These are phyloP conservation scores for Montipora capitata DNA, from an alignment of 92 coral and sea anemone species.

Conservation along the genomic window DNA sequence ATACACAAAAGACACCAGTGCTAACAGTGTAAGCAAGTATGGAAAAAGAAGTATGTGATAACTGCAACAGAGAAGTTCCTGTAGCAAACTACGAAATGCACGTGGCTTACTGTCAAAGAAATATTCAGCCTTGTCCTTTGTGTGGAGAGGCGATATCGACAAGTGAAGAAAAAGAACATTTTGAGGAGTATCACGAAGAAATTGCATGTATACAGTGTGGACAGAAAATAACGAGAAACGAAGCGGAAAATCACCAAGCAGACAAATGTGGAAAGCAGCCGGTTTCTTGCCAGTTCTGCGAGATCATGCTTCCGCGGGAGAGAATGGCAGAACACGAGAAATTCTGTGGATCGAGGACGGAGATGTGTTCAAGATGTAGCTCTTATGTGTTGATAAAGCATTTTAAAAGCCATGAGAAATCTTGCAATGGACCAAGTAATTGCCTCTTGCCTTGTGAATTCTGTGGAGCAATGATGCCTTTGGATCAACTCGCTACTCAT, in stretches of 20 bases:
- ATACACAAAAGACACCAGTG: not conserved
- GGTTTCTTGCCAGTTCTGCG: slow-evolving; percentile 80
- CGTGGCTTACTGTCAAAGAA: slow-evolving; percentile 82
- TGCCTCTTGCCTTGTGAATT: slow-evolving; percentile 73
- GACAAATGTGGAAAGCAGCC: slow-evolving; percentile 64
- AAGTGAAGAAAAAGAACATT: slow-evolving; percentile 80
- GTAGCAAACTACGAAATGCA: slow-evolving; percentile 92
- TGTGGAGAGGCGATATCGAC: slow-evolving; percentile 85
- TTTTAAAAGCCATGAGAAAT: slow-evolving; percentile 62
- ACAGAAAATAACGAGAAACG: slow-evolving; percentile 45
- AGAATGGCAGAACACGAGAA: slow-evolving; percentile 84
- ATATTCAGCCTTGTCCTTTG: slow-evolving; percentile 74
- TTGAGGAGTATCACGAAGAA: slow-evolving; percentile 79
- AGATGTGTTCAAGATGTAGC: slow-evolving; percentile 84
- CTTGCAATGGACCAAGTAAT: slow-evolving; percentile 35
- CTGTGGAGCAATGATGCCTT: slow-evolving; percentile 42
- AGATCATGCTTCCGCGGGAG: slow-evolving; percentile 70
- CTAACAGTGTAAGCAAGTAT: not conserved
- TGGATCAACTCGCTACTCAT: slow-evolving; percentile 42
- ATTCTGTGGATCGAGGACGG: slow-evolving; percentile 93
- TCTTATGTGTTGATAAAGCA: slow-evolving; percentile 82
- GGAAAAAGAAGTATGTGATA: slow-evolving; percentile 48
- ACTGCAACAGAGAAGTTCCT: slow-evolving; percentile 84
- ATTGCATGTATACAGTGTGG: slow-evolving; percentile 75
- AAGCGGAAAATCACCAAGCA: slow-evolving; percentile 60